Base-by-base conservation (phyloP, 2,113 vertebrate genomes). In the Mormyrus lacerda region DNA sequence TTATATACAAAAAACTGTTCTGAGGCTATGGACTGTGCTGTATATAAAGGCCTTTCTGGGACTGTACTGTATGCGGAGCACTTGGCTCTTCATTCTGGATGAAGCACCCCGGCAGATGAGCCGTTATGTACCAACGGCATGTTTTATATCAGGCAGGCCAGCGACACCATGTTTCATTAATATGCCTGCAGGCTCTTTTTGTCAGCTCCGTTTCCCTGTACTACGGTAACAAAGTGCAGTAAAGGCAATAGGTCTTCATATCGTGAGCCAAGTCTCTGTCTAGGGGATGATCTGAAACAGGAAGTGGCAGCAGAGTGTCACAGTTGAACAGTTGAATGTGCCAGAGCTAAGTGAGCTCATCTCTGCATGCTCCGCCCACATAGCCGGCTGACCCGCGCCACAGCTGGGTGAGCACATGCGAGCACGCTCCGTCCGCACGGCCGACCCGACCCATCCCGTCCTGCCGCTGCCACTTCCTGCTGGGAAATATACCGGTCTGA, bases 271-370 rank as follows among this genome's bases (percentile, higher is more conserved):
- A 44, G 27, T 6, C 11, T 45, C 39, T 35, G 39, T 44, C 50
- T 17, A n/a, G 89, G 50, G 45, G 44, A n/a, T 50, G 48, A 83
- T 51, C 47, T 24, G 69, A 45, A 82, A 51, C 47, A 87, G 55
- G 87, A 65, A 44, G 55, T 58, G 39, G 87, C 87, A 87, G 87
- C 31, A 21, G 31, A 79, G 73, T 79, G 73, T 79, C 73, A 79
- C 82, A 84, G 17, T 39, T 10, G 79, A 76, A 76, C 44, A 84
- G 17, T 39, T 4, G 82, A 79, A 15, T 79, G 73, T 35, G n/a
- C n/a, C 69, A 48, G 44, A 47, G 35, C 31, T 27, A 24, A 21
- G 73, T 24, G 21, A 51, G 45, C 19, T 42, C n/a, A 89, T 89
- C 35, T 83, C 7, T 24, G 69, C 35, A 27, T 3, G 73, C 73